Evolutionary conservation across 2,113 vertebrate genomes (phyloP).

Genomic region (Coreoperca whiteheadi): DNA sequence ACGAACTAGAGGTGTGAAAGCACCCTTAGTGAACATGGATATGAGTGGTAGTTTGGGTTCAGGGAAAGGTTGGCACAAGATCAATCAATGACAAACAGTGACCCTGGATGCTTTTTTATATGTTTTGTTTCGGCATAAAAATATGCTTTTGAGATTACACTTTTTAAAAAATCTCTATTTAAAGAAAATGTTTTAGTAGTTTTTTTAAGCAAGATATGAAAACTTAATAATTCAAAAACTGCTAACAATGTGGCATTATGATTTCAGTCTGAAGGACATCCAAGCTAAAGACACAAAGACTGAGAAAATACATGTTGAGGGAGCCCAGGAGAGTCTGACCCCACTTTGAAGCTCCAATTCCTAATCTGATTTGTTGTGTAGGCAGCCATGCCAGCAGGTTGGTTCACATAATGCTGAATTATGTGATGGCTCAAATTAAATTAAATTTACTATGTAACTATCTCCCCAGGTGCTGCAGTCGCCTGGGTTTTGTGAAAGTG

Average conservation of each 20-base stretch:
- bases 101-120: neutral
- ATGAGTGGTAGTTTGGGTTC: neutral
- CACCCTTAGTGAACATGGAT: neutral
- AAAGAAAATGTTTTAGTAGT: neutral
- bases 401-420: slow-evolving; percentile 23
- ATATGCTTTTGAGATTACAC: too few relatives aligned
- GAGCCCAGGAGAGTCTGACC: neutral
- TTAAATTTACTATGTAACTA: neutral
- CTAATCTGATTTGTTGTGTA: slow-evolving; percentile 9
- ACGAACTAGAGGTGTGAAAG: too few relatives aligned
- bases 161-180: neutral
- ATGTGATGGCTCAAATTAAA: slow-evolving; percentile 26
- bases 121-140: neutral
- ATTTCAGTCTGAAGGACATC: slow-evolving; percentile 9
- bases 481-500: neutral
- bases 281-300: neutral
- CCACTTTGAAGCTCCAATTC: slow-evolving; percentile 1
- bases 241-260: neutral
- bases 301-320: neutral
- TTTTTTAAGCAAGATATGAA: neutral
- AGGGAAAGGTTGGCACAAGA: neutral
- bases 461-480: neutral
- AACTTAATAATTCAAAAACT: neutral
- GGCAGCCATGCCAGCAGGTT: slow-evolving; percentile 5
- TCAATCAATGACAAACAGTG: slow-evolving; percentile 1